Percentiles rank a stretch among this genome's conserved stretches.
Conservation (phyloP, 2,797 vertebrate species). For the Amblyraja radiata region DNA sequence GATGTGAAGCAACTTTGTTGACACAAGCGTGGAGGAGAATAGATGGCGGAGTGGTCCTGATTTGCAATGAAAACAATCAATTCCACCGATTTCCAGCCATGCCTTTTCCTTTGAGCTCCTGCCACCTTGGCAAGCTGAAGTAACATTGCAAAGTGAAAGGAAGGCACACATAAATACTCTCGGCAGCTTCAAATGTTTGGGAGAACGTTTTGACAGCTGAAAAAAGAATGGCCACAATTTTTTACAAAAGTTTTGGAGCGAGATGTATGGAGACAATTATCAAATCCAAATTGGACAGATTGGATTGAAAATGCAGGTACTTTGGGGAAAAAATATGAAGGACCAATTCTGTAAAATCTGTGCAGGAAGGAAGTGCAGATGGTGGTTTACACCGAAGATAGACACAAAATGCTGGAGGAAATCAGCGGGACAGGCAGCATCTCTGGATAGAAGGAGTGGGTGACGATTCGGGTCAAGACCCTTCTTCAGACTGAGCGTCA, state of each 20-base stretch:
- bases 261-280: background rate
- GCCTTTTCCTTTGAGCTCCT: background rate
- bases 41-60: background rate
- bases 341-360: no score
- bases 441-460: no score
- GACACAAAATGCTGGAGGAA: no score
- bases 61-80: background rate
- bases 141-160: background rate
- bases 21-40: background rate
- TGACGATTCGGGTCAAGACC: no score
- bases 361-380: no score
- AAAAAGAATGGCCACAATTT: background rate
- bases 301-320: background rate
- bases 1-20: background rate
- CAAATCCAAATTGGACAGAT: background rate
- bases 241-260: background rate
- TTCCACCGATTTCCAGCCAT: background rate
- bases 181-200: background rate
- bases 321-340: background rate
- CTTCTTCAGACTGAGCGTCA: no score
- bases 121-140: slow-evolving; percentile 1
- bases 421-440: no score
- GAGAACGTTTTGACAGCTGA: slow-evolving; percentile 9
- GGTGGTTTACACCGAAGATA: no score
- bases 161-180: background rate